Evolutionary conservation across 1,140 invertebrate species (phyloP).

Genomic region (Fragariocoptes setiger): DNA sequence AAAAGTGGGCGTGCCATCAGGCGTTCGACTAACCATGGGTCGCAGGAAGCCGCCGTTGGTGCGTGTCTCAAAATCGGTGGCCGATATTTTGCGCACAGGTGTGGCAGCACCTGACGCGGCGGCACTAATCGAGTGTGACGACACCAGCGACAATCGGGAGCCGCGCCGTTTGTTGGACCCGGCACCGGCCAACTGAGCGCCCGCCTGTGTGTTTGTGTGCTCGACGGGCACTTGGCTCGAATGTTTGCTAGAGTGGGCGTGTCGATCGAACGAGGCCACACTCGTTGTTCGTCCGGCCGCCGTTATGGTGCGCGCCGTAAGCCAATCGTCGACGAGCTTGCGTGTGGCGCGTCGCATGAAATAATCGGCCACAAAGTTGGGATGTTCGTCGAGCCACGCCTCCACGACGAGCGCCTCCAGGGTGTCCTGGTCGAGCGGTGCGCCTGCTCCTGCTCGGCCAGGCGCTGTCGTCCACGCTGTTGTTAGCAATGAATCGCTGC

Average conservation of each 20-base stretch:
- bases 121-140: slow-evolving; percentile 16
- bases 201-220: slow-evolving; percentile 11
- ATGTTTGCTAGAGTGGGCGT: slow-evolving; percentile 7
- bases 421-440: not conserved
- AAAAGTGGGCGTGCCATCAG: slow-evolving; percentile 65
- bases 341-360: slow-evolving; percentile 71
- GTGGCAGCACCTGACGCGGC: slow-evolving; percentile 43
- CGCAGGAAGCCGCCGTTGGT: slow-evolving; percentile 60
- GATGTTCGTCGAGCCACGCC: slow-evolving; percentile 80
- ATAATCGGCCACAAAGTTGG: slow-evolving; percentile 72
- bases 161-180: no score
- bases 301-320: slow-evolving; percentile 48
- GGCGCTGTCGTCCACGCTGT: no score
- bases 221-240: slow-evolving; percentile 23
- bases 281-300: no score
- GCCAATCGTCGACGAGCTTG: slow-evolving; percentile 61
- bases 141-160: slow-evolving; percentile 19
- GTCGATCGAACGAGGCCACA: slow-evolving; percentile 13
- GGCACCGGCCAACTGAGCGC: slow-evolving; percentile 7
- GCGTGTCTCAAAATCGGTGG: slow-evolving; percentile 58
- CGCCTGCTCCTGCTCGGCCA: no score
- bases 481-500: no score
- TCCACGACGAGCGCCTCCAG: slow-evolving; percentile 34
- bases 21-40: slow-evolving; percentile 52
- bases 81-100: slow-evolving; percentile 72